A percentile compares a stretch with the other conserved stretches of the same genome.
Conservation (phyloP, 2,113 vertebrate genomes). For the Ameiurus melas region DNA sequence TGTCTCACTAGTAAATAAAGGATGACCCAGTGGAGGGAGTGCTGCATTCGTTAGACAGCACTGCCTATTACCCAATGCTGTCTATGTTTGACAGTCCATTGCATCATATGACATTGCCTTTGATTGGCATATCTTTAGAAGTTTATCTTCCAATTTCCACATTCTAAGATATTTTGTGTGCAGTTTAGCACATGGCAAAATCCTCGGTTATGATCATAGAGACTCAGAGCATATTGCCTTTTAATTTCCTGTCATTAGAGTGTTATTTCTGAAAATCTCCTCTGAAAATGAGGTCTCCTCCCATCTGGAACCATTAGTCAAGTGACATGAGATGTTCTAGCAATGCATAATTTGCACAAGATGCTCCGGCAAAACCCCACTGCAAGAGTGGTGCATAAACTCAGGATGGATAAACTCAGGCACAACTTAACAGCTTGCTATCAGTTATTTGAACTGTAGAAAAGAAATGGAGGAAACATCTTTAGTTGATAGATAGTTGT, state of each 20-base stretch:
- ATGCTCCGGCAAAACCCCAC: not conserved
- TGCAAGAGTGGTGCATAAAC: constrained; percentile 34
- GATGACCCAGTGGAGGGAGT: constrained; percentile 7
- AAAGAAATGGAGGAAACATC: constrained; percentile 1
- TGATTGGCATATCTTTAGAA: constrained; percentile 35
- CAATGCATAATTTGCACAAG: constrained; percentile 48
- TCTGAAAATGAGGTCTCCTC: constrained; percentile 57
- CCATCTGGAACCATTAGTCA: constrained; percentile 58
- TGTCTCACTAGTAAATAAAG: constrained; percentile 5
- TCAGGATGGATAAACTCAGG: constrained; percentile 42
- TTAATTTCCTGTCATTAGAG: constrained; percentile 65
- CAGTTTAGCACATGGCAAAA: constrained; percentile 21
- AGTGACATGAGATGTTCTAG: constrained; percentile 51
- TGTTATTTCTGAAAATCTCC: constrained; percentile 59
- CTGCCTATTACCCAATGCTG: constrained; percentile 12
- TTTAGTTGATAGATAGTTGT: not conserved
- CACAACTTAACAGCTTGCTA: constrained; percentile 43
- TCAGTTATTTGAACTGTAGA: constrained; percentile 11
- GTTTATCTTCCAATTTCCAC: constrained; percentile 20
- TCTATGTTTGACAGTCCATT: constrained; percentile 33
- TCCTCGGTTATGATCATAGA: constrained; percentile 54
- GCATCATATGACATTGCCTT: constrained; percentile 30
- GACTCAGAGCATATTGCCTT: constrained; percentile 59
- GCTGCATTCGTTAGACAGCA: not conserved
- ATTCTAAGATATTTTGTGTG: constrained; percentile 28